Evolutionary conservation across 2,888 invertebrate genomes (phyloP).

Genomic region (Synergus laeviventris): DNA sequence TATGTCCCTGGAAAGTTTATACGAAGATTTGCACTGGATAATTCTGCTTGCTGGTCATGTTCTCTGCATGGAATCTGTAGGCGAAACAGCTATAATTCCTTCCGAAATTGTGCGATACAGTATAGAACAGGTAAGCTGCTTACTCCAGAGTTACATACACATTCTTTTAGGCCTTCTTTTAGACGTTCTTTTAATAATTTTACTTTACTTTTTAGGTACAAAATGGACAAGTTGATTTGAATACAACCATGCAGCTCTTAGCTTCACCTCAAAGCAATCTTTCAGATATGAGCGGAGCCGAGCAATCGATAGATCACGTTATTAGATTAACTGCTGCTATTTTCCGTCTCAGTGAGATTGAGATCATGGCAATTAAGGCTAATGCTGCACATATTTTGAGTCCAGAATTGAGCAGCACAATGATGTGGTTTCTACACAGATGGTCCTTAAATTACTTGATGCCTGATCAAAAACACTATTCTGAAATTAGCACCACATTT

Average conservation of each 20-base stretch:
- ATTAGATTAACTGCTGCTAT: slow-evolving; percentile 83
- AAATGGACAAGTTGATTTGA: slow-evolving; percentile 72
- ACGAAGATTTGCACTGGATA: slow-evolving; percentile 95
- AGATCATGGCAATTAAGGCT: slow-evolving; percentile 84
- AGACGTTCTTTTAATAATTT: not conserved
- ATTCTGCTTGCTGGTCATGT: slow-evolving; percentile 85
- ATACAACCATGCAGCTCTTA: slow-evolving; percentile 77
- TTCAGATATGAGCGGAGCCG: slow-evolving; percentile 64
- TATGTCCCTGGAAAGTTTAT: slow-evolving; percentile 80
- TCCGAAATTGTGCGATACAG: slow-evolving; percentile 82
- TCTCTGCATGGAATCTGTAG: slow-evolving; percentile 82
- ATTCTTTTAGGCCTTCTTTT: not conserved
- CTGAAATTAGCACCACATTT: slow-evolving; percentile 80
- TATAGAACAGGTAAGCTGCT: slow-evolving; percentile 76
- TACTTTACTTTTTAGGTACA: slow-evolving; percentile 54
- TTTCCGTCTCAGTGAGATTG: slow-evolving; percentile 85
- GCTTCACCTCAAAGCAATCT: slow-evolving; percentile 75
- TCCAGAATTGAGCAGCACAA: slow-evolving; percentile 86
- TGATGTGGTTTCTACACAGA: slow-evolving; percentile 87
- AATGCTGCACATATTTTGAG: slow-evolving; percentile 84
- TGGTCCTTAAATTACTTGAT: slow-evolving; percentile 86
- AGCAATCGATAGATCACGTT: slow-evolving; percentile 69
- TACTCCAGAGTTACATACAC: not conserved
- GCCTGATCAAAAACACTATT: slow-evolving; percentile 74
- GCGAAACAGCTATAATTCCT: slow-evolving; percentile 83